Percentiles rank a stretch among this genome's conserved stretches.
Evolutionary conservation across 2,888 invertebrate genomes (phyloP).

Genomic region (Archips xylosteana): DNA sequence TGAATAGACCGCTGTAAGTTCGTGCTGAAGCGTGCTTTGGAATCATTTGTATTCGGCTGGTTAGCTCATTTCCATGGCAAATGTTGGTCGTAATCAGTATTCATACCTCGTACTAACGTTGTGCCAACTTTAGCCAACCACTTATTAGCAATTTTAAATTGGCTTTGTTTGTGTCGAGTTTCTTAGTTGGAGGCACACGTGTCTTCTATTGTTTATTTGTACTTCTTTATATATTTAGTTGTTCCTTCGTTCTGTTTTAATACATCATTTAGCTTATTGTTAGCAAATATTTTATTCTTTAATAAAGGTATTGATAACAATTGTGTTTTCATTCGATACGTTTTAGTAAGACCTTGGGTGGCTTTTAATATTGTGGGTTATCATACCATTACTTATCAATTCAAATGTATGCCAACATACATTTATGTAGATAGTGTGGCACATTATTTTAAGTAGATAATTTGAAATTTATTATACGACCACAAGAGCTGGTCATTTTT

Average conservation of each 20-base stretch:
- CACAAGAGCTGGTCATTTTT: constrained; percentile 33
- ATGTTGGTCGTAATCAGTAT: constrained; percentile 67
- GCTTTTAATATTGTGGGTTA: constrained; percentile 42
- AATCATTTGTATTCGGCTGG: constrained; percentile 46
- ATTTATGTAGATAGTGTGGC: constrained; percentile 49
- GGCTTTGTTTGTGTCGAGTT: constrained; percentile 68
- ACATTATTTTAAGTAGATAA: constrained; percentile 59
- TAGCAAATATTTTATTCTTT: constrained; percentile 14
- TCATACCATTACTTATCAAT: constrained; percentile 35
- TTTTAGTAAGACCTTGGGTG: constrained; percentile 36
- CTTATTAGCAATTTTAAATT: constrained; percentile 78
- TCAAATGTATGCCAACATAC: constrained; percentile 42
- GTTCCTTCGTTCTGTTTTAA: constrained; percentile 19
- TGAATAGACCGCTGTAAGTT: constrained; percentile 26
- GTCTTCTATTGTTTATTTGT: constrained; percentile 53
- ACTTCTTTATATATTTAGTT: constrained; percentile 26
- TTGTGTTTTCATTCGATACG: constrained; percentile 32
- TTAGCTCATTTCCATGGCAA: constrained; percentile 54
- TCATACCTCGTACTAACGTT: constrained; percentile 61
- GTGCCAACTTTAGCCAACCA: constrained; percentile 73
- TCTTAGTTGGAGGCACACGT: constrained; percentile 53
- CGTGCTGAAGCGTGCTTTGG: constrained; percentile 34
- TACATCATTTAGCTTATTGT: constrained; percentile 21
- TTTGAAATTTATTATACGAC: constrained; percentile 47
- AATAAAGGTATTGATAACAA: constrained; percentile 32